These are phyloP conservation scores for Megatriorchis doriae DNA, from an alignment of 2,113 vertebrate species.

Conservation along the genomic window DNA sequence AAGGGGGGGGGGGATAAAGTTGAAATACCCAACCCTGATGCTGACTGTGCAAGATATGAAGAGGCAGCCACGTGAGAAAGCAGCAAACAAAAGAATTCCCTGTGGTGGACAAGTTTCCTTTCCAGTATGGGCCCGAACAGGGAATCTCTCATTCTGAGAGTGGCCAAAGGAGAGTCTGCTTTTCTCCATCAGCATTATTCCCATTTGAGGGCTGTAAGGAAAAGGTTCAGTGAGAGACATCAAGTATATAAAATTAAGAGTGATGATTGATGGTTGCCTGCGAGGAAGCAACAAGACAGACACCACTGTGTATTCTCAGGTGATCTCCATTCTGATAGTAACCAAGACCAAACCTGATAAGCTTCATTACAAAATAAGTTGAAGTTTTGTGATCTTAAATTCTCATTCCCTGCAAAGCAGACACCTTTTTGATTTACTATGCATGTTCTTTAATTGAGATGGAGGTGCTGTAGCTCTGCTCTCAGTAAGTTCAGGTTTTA, in stretches of 20 bases:
- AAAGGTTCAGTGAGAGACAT: not conserved
- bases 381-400: conserved; percentile 31
- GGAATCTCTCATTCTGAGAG: not conserved
- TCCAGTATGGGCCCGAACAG: accelerated
- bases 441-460: conserved; percentile 24
- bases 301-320: not conserved
- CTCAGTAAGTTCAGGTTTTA: not conserved
- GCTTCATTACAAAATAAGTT: not conserved
- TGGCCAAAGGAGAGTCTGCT: not conserved
- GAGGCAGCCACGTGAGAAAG: not conserved
- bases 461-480: not conserved
- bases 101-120: not conserved
- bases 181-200: not conserved
- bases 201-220: not conserved
- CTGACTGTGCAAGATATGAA: not conserved
- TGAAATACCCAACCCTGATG: not conserved
- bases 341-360: not conserved
- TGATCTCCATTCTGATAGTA: not conserved
- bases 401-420: conserved; percentile 6
- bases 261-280: not conserved
- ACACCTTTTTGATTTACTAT: conserved; percentile 28
- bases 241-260: not conserved
- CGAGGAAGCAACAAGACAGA: not conserved
- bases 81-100: not conserved
- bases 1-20: not conserved